Evolutionary conservation across 2,888 invertebrate species (phyloP).

Genomic region (Drosophila algonquin): DNA sequence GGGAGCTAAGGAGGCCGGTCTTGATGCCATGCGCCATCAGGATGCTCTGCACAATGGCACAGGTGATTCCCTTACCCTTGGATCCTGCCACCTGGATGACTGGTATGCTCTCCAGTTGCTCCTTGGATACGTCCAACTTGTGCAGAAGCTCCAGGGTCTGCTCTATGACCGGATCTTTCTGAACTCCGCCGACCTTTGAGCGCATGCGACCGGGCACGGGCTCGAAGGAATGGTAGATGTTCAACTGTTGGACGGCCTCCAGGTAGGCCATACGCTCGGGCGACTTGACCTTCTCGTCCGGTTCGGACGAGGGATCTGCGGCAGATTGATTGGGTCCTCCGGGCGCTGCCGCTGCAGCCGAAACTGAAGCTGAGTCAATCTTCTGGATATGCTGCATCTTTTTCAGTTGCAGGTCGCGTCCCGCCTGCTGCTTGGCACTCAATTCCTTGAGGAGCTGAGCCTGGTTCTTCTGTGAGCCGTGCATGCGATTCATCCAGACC

Average conservation of each 20-base stretch:
- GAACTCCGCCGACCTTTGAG: conserved; percentile 23
- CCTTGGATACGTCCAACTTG: conserved; percentile 42
- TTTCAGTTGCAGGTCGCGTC: conserved; percentile 35
- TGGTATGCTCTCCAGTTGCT: conserved; percentile 50
- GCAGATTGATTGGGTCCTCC: not conserved
- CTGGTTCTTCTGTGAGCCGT: conserved; percentile 57
- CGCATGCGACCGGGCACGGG: conserved; percentile 32
- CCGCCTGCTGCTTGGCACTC: conserved; percentile 64
- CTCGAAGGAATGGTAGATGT: conserved; percentile 52
- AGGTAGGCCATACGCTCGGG: conserved; percentile 63
- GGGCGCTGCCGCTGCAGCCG: no score
- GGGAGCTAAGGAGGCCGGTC: conserved; percentile 60
- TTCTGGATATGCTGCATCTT: conserved; percentile 18
- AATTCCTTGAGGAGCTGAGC: conserved; percentile 58
- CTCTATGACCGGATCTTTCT: conserved; percentile 47
- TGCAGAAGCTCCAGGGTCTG: conserved; percentile 58
- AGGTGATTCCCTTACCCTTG: conserved; percentile 67
- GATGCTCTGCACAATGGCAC: conserved; percentile 60
- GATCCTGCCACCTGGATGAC: conserved; percentile 66
- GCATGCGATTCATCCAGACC: conserved; percentile 67
- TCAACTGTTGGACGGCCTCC: conserved; percentile 46
- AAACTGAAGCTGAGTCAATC: not conserved
- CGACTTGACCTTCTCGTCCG: conserved; percentile 24
- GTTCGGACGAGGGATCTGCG: not conserved
- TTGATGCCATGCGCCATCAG: conserved; percentile 52